Evolutionary conservation across 2,888 invertebrate species (phyloP), one percentile per base, ranked within the genome.

Genomic region (Drosophila atripex): DNA sequence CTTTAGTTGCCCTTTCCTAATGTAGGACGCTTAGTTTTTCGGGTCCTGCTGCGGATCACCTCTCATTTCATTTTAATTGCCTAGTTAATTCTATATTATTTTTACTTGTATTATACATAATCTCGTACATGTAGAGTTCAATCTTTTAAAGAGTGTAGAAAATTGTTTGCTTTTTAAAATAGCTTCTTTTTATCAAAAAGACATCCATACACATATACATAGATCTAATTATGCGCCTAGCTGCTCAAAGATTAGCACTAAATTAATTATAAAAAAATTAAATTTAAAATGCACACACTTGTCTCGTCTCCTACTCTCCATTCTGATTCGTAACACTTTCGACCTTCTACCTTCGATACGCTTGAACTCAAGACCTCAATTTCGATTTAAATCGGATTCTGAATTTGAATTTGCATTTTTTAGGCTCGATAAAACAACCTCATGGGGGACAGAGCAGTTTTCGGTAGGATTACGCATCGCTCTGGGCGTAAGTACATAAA

Each of bases 111-210:
- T 86, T 73, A 76, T 86, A 82, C 86, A 84, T 84, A 85, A 54
- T 64, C 73, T 70, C 69, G 73, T 70, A 71, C 82, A 84, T 74
- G 86, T 86, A 88, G 88, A 86, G 65, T 86, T 83, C 86, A 83
- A 77, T 83, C 88, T 88, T 86, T 88, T 86, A 88, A 84, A 84
- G 84, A 84, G 87, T 88, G 88, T 84, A 84, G 84, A 84, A 84
- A 84, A 88, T 88, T 84, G 65, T 79, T 85, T 80, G 54, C 43
- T 87, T 80, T 83, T 80, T 84, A 84, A 84, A 84, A 84, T 84
- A 84, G 86, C 86, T 77, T 88, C 87, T 86, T 86, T 88, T 84
- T 84, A 84, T 84, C 88, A 84, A 84, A 84, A 84, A 88, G 88
- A 88, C 88, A 88, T 84, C 65, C 71, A 88, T 80, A 86, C 84